These are phyloP conservation scores for Mormyrops boulengeri DNA, from an alignment of 2,797 vertebrate genomes.

Conservation along the genomic window DNA sequence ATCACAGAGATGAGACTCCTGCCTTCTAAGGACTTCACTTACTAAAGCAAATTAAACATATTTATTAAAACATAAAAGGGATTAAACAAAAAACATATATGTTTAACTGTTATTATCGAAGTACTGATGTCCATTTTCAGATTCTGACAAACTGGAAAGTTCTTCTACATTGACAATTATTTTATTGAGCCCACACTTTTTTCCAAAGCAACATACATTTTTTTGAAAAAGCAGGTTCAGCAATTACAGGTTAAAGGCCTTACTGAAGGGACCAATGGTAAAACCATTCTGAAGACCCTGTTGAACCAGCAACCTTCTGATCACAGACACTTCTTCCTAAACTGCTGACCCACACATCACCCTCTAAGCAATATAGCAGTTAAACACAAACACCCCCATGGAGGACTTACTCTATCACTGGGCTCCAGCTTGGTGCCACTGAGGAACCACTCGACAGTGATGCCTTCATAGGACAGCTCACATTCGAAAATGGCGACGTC, in stretches of 20 bases:
- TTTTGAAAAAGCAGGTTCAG: background rate
- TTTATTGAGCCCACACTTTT: background rate
- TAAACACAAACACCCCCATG: background rate
- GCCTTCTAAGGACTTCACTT: slow-evolving; percentile 73
- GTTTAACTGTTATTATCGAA: background rate
- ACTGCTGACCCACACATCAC: background rate
- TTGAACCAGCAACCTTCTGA: background rate
- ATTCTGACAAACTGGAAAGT: background rate
- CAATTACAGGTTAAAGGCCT: background rate
- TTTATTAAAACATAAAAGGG: background rate
- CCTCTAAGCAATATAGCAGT: background rate
- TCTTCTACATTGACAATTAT: background rate
- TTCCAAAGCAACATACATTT: background rate
- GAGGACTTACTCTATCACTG: slow-evolving; percentile 79
- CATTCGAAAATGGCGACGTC: slow-evolving; percentile 94
- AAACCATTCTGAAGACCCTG: background rate
- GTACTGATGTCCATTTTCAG: background rate
- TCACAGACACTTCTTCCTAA: background rate
- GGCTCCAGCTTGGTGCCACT: slow-evolving; percentile 83
- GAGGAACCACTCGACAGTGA: slow-evolving; percentile 90
- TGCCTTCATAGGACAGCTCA: slow-evolving; percentile 89
- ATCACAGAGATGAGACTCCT: slow-evolving; percentile 70
- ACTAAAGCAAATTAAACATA: slow-evolving; percentile 48
- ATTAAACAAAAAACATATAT: background rate
- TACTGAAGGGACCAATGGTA: background rate